Conservation (phyloP, 2,797 vertebrate species). For the Gadopsis marmoratus region DNA sequence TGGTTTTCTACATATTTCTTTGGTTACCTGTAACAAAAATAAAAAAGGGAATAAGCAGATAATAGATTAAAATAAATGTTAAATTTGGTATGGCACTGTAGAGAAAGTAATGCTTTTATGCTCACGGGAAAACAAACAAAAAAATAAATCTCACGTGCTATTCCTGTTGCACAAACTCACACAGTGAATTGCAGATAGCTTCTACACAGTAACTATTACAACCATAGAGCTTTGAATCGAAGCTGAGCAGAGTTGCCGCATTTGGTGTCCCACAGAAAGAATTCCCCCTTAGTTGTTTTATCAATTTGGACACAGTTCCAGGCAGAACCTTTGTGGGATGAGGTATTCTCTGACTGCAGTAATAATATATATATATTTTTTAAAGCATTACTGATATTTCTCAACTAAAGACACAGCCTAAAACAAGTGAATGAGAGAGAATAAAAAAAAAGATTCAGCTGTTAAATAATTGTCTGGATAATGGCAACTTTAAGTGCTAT, state of each 20-base stretch:
- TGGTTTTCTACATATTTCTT: slow-evolving; percentile 90
- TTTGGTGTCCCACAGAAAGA: slow-evolving; percentile 85
- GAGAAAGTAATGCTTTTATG: slow-evolving; percentile 78
- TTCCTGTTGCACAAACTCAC: slow-evolving; percentile 85
- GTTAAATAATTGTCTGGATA: slow-evolving; percentile 81
- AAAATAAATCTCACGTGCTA: slow-evolving; percentile 79
- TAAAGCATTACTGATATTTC: slow-evolving; percentile 87
- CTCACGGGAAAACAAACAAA: slow-evolving; percentile 73
- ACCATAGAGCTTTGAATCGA: slow-evolving; percentile 83
- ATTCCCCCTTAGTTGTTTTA: slow-evolving; percentile 78
- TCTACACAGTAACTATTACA: slow-evolving; percentile 84
- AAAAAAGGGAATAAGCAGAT: slow-evolving; percentile 82
- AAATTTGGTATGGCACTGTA: slow-evolving; percentile 87
- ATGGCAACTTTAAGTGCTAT: slow-evolving; percentile 85
- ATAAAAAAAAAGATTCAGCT: slow-evolving; percentile 57
- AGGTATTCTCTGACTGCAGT: slow-evolving; percentile 88
- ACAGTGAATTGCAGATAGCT: slow-evolving; percentile 86
- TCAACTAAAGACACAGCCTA: slow-evolving; percentile 80
- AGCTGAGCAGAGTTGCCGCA: slow-evolving; percentile 83
- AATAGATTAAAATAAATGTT: slow-evolving; percentile 76
- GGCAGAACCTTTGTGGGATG: slow-evolving; percentile 84
- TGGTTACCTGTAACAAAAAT: slow-evolving; percentile 91
- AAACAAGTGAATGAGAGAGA: slow-evolving; percentile 69
- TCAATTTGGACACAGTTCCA: slow-evolving; percentile 83
- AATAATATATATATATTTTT: slow-evolving; percentile 80